Evolutionary conservation across 2,888 invertebrate genomes (phyloP).

Genomic region (Rhagophthalmus giganteus): DNA sequence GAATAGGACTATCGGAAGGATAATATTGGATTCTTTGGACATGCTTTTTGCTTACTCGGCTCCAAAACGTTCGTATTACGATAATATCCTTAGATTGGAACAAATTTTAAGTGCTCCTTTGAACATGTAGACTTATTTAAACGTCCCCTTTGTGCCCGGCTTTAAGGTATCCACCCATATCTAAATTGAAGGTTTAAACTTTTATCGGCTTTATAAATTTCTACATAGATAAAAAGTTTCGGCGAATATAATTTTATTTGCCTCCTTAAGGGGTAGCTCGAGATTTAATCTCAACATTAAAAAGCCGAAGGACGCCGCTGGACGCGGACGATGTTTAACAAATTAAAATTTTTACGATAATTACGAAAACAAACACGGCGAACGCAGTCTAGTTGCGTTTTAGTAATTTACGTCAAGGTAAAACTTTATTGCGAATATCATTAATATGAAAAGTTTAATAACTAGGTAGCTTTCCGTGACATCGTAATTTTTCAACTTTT

Average conservation of each 20-base stretch:
- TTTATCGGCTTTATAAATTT: not conserved
- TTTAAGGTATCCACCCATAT: not conserved
- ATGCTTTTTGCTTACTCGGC: conserved; percentile 27
- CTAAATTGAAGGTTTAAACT: not conserved
- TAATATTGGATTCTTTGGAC: conserved; percentile 24
- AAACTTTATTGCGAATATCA: too few relatives aligned
- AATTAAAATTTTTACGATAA: too few relatives aligned
- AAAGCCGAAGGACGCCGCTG: too few relatives aligned
- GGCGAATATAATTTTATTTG: not conserved
- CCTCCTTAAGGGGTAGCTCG: too few relatives aligned
- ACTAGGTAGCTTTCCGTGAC: conserved; percentile 6
- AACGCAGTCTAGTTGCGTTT: too few relatives aligned
- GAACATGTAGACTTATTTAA: conserved; percentile 1
- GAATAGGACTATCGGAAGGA: conserved; percentile 23
- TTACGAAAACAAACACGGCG: too few relatives aligned
- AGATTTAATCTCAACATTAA: too few relatives aligned
- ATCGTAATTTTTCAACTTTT: conserved; percentile 11
- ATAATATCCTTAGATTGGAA: conserved; percentile 18
- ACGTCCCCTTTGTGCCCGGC: conserved; percentile 1
- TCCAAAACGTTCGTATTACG: conserved; percentile 16
- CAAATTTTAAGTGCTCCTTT: conserved; percentile 19
- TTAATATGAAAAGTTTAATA: too few relatives aligned
- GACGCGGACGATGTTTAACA: too few relatives aligned
- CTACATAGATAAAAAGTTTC: not conserved
- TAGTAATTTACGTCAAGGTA: too few relatives aligned